Percentiles rank a stretch among this genome's conserved stretches.
Conservation (phyloP, 2,888 invertebrate species). For the Brachylomia viminalis region DNA sequence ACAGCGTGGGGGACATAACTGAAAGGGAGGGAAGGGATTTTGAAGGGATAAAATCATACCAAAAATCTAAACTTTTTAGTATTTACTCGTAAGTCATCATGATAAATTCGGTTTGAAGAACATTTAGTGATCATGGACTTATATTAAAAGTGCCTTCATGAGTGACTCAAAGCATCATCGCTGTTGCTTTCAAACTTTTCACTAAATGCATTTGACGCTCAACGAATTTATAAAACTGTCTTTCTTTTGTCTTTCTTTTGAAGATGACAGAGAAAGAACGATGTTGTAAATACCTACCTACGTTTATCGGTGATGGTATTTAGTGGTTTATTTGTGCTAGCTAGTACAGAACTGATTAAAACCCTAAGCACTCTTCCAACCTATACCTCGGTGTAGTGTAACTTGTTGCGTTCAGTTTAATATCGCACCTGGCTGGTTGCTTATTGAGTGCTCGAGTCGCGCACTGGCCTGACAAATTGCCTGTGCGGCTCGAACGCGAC, state of each 20-base stretch:
- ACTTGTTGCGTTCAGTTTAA: conserved; percentile 69
- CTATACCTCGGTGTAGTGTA: conserved; percentile 4
- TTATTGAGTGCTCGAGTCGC: conserved; percentile 67
- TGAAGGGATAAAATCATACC: no score
- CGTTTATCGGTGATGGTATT: neutral
- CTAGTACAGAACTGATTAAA: neutral
- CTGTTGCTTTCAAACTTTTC: neutral
- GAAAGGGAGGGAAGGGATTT: no score
- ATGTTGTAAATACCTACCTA: neutral
- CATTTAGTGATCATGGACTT: neutral
- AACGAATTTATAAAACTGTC: no score
- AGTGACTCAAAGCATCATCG: neutral
- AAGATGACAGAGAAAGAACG: neutral
- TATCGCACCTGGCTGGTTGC: conserved; percentile 69
- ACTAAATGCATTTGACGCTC: no score
- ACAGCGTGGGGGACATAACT: no score
- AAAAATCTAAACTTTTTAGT: no score
- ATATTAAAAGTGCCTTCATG: neutral
- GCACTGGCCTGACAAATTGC: conserved; percentile 67
- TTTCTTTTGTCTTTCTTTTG: neutral
- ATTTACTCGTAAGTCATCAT: neutral
- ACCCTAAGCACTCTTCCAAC: neutral
- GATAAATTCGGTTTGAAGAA: neutral
- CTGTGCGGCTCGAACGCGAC: conserved; percentile 58
- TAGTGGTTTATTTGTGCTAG: neutral